These are phyloP conservation scores for Harmothoe impar DNA, from an alignment of 2,888 invertebrate species.

Conservation along the genomic window DNA sequence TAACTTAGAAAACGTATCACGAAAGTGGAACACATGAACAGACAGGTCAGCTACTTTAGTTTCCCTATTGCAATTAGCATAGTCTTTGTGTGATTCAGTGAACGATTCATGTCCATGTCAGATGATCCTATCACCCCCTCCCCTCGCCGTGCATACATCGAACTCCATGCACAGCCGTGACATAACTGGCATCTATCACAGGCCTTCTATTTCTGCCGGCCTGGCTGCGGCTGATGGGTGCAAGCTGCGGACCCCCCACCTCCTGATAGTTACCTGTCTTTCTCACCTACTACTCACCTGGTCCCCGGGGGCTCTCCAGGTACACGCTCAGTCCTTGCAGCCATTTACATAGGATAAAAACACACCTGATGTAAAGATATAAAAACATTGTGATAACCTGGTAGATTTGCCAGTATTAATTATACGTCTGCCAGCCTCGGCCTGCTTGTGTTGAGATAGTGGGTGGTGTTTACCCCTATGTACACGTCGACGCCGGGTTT, in stretches of 20 bases:
- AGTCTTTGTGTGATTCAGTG: no score
- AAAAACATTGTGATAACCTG: slow-evolving; percentile 24
- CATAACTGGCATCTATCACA: slow-evolving; percentile 54
- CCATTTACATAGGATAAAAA: neutral
- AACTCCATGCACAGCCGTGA: neutral
- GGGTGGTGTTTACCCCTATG: neutral
- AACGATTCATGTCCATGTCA: no score
- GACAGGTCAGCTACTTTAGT: no score
- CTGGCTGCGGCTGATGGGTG: neutral
- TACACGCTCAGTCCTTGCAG: neutral
- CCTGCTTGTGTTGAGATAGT: slow-evolving; percentile 29
- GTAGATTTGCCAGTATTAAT: neutral
- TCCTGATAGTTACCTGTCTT: slow-evolving; percentile 45
- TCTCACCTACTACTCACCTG: neutral
- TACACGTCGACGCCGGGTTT: neutral
- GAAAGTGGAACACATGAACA: no score
- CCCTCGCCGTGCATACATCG: neutral
- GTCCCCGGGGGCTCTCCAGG: slow-evolving; percentile 15
- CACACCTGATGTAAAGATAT: neutral
- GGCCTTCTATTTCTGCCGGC: slow-evolving; percentile 10
- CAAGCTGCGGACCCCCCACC: slow-evolving; percentile 51
- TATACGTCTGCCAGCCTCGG: neutral
- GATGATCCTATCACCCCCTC: no score
- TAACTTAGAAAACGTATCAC: no score
- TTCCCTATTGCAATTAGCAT: no score